These are phyloP conservation scores for Pandion haliaetus DNA, from an alignment of 2,113 vertebrate genomes.

Conservation along the genomic window DNA sequence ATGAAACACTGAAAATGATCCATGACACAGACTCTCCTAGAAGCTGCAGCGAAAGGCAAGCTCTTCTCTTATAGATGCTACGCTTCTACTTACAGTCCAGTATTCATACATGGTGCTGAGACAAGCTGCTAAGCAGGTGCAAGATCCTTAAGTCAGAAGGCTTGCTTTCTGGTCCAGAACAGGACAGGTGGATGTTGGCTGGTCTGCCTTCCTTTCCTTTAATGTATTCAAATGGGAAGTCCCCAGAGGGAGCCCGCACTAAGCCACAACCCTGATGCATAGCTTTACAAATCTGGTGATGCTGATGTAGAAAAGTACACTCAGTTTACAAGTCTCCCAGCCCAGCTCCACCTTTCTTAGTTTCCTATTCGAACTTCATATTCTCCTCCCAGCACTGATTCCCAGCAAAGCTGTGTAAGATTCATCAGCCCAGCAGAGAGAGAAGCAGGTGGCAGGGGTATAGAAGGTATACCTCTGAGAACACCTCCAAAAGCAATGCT, in stretches of 20 bases:
- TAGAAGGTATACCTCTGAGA: background rate
- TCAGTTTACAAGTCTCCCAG: background rate
- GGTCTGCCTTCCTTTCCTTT: background rate
- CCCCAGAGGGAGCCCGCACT: background rate
- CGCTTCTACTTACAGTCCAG: background rate
- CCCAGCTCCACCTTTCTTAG: background rate
- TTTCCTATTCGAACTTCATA: background rate
- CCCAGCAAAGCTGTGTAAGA: background rate
- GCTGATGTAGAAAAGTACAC: fast-evolving
- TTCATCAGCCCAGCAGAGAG: background rate
- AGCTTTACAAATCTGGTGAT: background rate
- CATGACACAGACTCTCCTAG: background rate
- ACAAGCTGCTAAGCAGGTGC: background rate
- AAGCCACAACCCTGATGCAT: background rate
- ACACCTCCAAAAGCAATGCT: background rate
- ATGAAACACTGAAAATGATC: background rate
- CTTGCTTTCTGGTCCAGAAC: background rate
- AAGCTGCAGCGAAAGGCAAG: background rate
- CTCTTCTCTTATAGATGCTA: background rate
- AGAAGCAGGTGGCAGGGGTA: background rate
- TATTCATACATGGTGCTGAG: background rate
- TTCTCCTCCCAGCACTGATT: background rate
- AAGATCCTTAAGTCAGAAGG: background rate
- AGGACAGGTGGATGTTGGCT: background rate
- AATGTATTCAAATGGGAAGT: background rate